Base-by-base conservation (phyloP, 2,113 vertebrate species). In the Macrotis lagotis region DNA sequence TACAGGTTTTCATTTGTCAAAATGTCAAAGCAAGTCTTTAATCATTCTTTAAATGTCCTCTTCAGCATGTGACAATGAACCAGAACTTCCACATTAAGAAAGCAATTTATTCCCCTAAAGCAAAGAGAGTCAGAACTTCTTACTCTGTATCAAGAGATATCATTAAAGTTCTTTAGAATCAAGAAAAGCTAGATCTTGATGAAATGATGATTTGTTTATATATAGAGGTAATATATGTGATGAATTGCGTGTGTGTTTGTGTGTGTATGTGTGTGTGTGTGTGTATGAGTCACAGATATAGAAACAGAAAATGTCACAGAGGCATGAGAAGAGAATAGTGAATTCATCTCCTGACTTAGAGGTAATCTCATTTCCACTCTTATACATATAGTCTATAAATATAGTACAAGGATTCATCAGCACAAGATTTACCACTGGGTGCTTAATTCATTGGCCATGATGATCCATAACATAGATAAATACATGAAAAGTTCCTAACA, bases 11-110 rank as follows among this genome's bases (percentile, higher is more conserved):
- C 96, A 97, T 96, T 97, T 96, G 95, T 97, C 97, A 97, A 96
- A 97, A 93, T 90, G 95, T 96, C 95, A 97, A 90, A 91, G 90
- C 74, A 28, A 95, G 91, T 83, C 48, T 96, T 96, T 96, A 96
- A 96, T 89, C 48, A 74, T 26, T 91, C 88, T 50, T 28, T 92
- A 89, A 26, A 89, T 95, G 83, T 94, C 96, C 93, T 96, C 14
- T 49, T n/a, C 47, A 49, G 44, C n/a, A 89, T 74, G 92, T 90
- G 92, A 94, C 94, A 97, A 90, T 91, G 25, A 49, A 89, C 12
- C 28, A 49, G 26, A 51, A 96, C 92, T 96, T 90, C 96, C 94
- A 94, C 25, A 37, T 90, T 94, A 93, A 90, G 51, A 90, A 8
- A 31, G 5, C 10, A 88, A 51, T 83, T 83, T 90, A 44, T 26